Evolutionary conservation across 2,888 invertebrate genomes (phyloP), one percentile per base, ranked within the genome.

Genomic region (Eulithis testata): DNA sequence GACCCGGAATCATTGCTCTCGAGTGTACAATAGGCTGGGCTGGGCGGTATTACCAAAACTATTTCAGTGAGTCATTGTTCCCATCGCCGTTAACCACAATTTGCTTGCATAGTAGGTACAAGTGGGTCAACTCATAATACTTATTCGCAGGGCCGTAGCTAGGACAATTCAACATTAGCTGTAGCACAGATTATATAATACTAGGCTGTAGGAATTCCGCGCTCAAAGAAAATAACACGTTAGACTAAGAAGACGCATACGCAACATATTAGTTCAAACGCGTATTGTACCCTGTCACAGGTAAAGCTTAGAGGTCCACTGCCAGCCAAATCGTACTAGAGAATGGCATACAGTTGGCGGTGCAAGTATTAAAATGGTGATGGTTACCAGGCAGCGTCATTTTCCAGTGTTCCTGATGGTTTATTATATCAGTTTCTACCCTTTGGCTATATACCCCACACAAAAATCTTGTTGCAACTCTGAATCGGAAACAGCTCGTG

Each of bases 1-100:
- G n/a, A n/a, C n/a, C n/a, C n/a, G n/a, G n/a, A n/a, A n/a, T n/a
- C n/a, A n/a, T n/a, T n/a, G n/a, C n/a, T n/a, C n/a, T n/a, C n/a
- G n/a, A n/a, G n/a, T n/a, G 27, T 31, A 37, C 52, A 63, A 63
- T 53, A 14, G 11, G 27, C n/a, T 12, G 40, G 12, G 31, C 54
- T 45, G 5, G 40, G 14, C 14, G 11, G 56, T 65, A 63, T 71
- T 61, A 68, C 68, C 65, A 66, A 71, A 71, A 67, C 60, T 63
- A 68, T 61, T 63, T 59, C 52, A 59, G 59, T 63, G 70, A 70
- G 57, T 68, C 68, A 66, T 63, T 36, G 60, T 67, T 67, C 67
- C 63, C 66, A 63, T 62, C 62, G 60, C 71, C 71, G 71, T 71
- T 71, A 71, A 40, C 50, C 56, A 45, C 60, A 53, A 60, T 57